These are phyloP conservation scores for Drosophila grimshawi DNA, from an alignment of 1,140 invertebrate species.

Conservation along the genomic window DNA sequence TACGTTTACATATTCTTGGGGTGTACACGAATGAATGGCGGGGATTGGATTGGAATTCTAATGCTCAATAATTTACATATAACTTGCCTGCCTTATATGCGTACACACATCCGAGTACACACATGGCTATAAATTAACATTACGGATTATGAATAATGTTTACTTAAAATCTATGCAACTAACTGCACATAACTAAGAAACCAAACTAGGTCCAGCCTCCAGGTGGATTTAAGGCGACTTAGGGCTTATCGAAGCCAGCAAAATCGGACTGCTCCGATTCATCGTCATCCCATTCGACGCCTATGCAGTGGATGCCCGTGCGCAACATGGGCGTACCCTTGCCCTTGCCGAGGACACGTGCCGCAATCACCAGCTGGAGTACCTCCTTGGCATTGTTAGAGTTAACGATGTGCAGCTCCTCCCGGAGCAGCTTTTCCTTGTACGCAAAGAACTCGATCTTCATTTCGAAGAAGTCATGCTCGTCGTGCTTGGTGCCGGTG, in stretches of 20 bases:
- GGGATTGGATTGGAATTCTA: no score
- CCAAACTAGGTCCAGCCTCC: slow-evolving; percentile 20
- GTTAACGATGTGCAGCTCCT: slow-evolving; percentile 85
- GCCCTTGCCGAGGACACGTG: slow-evolving; percentile 85
- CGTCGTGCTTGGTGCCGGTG: slow-evolving; percentile 71
- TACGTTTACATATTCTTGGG: neutral
- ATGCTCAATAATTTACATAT: neutral
- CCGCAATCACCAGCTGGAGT: slow-evolving; percentile 78
- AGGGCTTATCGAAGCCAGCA: slow-evolving; percentile 68
- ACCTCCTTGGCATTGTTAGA: slow-evolving; percentile 74
- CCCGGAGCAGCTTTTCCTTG: slow-evolving; percentile 85
- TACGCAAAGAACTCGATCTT: slow-evolving; percentile 86
- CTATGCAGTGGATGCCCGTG: slow-evolving; percentile 86
- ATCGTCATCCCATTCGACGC: slow-evolving; percentile 83
- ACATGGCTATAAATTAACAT: slow-evolving; percentile 52
- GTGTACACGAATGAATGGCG: neutral
- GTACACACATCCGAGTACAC: neutral
- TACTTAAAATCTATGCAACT: slow-evolving; percentile 66
- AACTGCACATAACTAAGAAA: slow-evolving; percentile 63
- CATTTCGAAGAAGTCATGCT: slow-evolving; percentile 83
- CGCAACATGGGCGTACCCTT: slow-evolving; percentile 86
- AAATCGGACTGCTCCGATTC: slow-evolving; percentile 82
- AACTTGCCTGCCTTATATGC: neutral
- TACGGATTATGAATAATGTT: slow-evolving; percentile 42
- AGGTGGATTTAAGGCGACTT: slow-evolving; percentile 7